Conservation (phyloP, 2,113 vertebrate species). For the Pomatostomus ruficeps region DNA sequence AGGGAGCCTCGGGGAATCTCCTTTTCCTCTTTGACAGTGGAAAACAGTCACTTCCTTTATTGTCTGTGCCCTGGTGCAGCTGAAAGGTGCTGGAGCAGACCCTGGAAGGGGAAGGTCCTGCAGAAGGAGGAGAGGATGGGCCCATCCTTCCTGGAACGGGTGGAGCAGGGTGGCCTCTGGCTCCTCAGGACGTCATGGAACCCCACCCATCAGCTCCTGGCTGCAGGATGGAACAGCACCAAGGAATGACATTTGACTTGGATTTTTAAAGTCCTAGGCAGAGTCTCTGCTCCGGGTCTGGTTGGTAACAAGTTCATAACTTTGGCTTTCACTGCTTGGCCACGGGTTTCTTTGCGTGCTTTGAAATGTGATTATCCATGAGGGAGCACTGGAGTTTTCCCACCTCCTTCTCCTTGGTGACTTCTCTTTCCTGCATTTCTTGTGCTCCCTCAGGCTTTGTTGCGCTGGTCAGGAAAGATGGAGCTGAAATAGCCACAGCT, state of each 20-base stretch:
- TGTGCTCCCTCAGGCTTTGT: background rate
- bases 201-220: background rate
- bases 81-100: background rate
- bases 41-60: background rate
- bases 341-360: background rate
- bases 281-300: background rate
- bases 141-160: background rate
- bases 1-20: background rate
- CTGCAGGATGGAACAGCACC: background rate
- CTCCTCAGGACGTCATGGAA: background rate
- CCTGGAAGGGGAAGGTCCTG: background rate
- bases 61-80: background rate
- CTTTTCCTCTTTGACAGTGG: background rate
- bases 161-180: background rate
- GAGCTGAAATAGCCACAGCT: background rate
- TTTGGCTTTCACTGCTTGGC: background rate
- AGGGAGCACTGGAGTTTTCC: background rate
- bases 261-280: background rate
- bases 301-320: background rate
- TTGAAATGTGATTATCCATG: background rate
- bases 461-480: background rate
- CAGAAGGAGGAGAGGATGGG: background rate
- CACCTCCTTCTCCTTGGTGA: background rate
- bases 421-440: background rate
- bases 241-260: background rate